Percentiles rank a stretch among this genome's conserved stretches.
Conservation (phyloP, 30 jellyfish, hydroid and myxozoan genomes). For the Aurelia sp. region DNA sequence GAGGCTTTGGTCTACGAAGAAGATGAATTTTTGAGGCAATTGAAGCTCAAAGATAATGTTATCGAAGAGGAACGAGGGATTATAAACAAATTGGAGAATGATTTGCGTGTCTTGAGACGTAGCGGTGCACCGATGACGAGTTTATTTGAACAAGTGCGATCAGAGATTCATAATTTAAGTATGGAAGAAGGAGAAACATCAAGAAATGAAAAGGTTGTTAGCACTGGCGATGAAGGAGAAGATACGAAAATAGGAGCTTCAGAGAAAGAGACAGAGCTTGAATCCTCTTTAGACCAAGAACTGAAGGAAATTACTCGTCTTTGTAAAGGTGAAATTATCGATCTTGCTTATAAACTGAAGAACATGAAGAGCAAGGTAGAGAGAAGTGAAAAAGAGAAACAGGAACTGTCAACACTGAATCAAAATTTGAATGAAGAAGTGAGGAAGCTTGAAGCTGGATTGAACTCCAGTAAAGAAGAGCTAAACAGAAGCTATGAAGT, state of each 20-base stretch:
- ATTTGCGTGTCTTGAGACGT: background rate
- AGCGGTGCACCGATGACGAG: background rate
- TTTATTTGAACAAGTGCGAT: slow-evolving; percentile 28
- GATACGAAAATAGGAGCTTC: background rate
- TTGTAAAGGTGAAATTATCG: slow-evolving; percentile 56
- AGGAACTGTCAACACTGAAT: slow-evolving; percentile 48
- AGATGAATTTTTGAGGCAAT: slow-evolving; percentile 6
- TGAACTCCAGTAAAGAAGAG: slow-evolving; percentile 44
- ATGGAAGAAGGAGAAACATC: background rate
- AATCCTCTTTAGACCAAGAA: slow-evolving; percentile 34
- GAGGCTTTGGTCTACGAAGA: slow-evolving; percentile 1
- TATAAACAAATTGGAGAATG: slow-evolving; percentile 9
- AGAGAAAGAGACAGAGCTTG: background rate
- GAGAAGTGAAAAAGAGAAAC: slow-evolving; percentile 47
- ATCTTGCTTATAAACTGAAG: slow-evolving; percentile 52
- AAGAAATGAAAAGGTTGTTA: background rate
- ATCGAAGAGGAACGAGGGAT: slow-evolving; percentile 7
- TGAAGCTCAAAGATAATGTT: slow-evolving; percentile 10
- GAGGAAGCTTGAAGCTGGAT: slow-evolving; percentile 39
- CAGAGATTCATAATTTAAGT: slow-evolving; percentile 44
- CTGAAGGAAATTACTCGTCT: slow-evolving; percentile 48
- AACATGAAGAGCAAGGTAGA: slow-evolving; percentile 15
- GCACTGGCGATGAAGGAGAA: background rate
- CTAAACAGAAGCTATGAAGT: slow-evolving; percentile 17
- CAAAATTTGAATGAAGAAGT: slow-evolving; percentile 59